Percentiles rank a stretch among this genome's conserved stretches.
Conservation (phyloP, 2,113 vertebrate species). For the Esox niger region DNA sequence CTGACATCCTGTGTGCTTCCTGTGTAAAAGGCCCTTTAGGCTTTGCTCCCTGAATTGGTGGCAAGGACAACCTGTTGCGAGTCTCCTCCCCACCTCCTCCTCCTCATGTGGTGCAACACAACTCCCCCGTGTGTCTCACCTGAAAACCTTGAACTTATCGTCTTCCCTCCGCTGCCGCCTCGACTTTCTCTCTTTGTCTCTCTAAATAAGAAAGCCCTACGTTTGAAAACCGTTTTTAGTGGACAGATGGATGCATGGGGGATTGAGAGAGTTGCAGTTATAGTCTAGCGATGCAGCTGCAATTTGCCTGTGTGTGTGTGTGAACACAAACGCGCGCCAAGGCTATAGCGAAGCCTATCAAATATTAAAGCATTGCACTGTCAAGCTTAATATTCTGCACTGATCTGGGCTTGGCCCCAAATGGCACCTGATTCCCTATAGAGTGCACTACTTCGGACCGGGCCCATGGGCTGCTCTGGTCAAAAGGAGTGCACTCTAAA, state of each 20-base stretch:
- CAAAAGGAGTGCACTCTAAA: no score
- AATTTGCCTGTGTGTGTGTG: conserved; percentile 43
- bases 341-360: conserved; percentile 58
- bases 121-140: conserved; percentile 9
- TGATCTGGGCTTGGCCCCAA: conserved; percentile 45
- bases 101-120: conserved; percentile 24
- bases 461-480: no score
- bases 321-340: no score
- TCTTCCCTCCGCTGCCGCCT: background rate
- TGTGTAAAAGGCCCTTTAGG: background rate
- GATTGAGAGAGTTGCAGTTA: conserved; percentile 38
- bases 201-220: conserved; percentile 28
- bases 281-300: conserved; percentile 24
- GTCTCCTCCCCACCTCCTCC: conserved; percentile 12
- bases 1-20: conserved; percentile 4
- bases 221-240: conserved; percentile 38
- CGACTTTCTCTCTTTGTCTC: no score
- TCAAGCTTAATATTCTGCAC: conserved; percentile 68
- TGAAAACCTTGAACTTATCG: conserved; percentile 17
- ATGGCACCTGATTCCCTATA: no score
- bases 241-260: no score
- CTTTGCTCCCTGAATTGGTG: no score
- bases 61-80: conserved; percentile 41
- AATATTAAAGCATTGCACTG: conserved; percentile 63
- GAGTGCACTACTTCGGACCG: no score